These are phyloP conservation scores for Scaptomyza graminum DNA, from an alignment of 1,140 invertebrate species.

Conservation along the genomic window DNA sequence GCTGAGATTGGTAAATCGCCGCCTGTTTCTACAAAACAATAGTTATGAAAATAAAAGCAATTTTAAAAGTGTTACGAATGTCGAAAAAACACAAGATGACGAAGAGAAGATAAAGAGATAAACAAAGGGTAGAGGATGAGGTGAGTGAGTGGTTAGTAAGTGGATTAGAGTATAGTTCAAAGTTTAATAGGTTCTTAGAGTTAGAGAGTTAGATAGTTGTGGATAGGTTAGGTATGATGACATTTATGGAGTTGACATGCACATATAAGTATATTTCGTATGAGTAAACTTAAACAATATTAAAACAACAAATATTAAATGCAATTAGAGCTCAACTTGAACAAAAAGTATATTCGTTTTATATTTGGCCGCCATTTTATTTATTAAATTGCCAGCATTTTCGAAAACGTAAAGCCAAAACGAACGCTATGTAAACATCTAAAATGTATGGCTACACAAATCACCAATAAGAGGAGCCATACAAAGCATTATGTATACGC, in stretches of 20 bases:
- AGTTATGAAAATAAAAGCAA: constrained; percentile 81
- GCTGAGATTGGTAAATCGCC: constrained; percentile 76
- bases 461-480: constrained; percentile 45
- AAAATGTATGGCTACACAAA: constrained; percentile 40
- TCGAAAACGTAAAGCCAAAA: constrained; percentile 37
- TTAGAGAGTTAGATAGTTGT: constrained; percentile 41
- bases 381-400: constrained; percentile 39
- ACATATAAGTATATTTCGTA: constrained; percentile 46
- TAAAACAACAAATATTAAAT: constrained; percentile 48
- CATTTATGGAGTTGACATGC: constrained; percentile 41
- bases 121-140: constrained; percentile 46
- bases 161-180: neutral
- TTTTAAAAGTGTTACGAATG: constrained; percentile 81
- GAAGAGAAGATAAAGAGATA: constrained; percentile 40
- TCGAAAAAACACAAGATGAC: constrained; percentile 65
- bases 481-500: constrained; percentile 38
- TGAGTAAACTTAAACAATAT: constrained; percentile 43
- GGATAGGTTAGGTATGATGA: constrained; percentile 19
- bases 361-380: constrained; percentile 55
- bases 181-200: constrained; percentile 12
- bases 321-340: constrained; percentile 84
- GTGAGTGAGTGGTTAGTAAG: constrained; percentile 25
- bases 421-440: constrained; percentile 38
- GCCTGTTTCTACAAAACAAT: constrained; percentile 84
- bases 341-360: constrained; percentile 65